phyloP scores from a whole-genome alignment of 2,113 vertebrate species.

The Sceloporus tristichus region DNA sequence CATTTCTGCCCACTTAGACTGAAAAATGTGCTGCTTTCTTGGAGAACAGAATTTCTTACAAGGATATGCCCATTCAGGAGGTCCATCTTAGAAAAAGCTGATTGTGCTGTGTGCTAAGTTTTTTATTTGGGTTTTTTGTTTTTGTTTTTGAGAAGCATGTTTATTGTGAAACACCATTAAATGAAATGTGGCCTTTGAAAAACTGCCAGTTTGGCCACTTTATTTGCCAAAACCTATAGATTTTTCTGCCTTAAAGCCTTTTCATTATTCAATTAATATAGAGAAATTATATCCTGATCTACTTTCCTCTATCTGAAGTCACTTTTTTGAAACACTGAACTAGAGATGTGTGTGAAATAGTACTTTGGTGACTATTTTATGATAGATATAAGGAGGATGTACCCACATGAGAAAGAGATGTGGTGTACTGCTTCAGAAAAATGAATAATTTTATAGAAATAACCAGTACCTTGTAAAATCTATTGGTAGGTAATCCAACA shows the following conservation, averaged over 20 bases:
- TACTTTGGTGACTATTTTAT: not conserved
- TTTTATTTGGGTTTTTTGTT: too few species aligned
- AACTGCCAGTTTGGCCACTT: not conserved
- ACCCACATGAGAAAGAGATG: slow-evolving; percentile 8
- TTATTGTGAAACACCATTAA: not conserved
- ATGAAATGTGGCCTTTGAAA: not conserved
- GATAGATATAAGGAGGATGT: not conserved
- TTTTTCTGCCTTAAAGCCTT: not conserved
- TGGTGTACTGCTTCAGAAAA: not conserved
- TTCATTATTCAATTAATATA: slow-evolving; percentile 6
- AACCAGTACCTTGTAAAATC: slow-evolving; percentile 21
- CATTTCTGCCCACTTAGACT: too few species aligned
- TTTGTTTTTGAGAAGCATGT: not conserved
- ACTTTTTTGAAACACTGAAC: slow-evolving; percentile 2
- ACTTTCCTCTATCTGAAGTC: not conserved
- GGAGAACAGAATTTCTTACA: not conserved
- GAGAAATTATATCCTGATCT: not conserved
- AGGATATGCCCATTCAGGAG: not conserved
- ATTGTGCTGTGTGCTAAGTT: too few species aligned
- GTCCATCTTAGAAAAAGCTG: not conserved
- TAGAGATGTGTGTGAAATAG: not conserved
- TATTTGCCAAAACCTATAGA: not conserved
- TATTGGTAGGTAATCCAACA: not conserved
- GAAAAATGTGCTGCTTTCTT: not conserved
- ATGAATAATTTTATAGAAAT: slow-evolving; percentile 16